Conservation (phyloP, 1,140 invertebrate genomes). For the Telenomus remus region DNA sequence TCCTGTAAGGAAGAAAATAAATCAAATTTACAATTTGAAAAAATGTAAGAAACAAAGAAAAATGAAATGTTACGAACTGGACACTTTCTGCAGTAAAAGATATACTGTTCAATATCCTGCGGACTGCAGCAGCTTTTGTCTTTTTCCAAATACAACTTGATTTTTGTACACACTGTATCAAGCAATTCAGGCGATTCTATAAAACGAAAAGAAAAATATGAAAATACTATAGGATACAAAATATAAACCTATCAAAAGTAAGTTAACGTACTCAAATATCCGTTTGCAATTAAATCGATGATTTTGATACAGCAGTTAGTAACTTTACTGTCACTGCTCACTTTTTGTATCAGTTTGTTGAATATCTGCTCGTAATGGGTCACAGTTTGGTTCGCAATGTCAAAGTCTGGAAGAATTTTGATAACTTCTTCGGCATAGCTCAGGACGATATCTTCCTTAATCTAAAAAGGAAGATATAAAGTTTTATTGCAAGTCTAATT, state of each 20-base stretch:
- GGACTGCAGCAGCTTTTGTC: slow-evolving; percentile 55
- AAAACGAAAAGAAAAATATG: slow-evolving; percentile 5
- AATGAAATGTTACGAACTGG: slow-evolving; percentile 50
- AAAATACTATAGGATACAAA: background rate
- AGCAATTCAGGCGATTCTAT: slow-evolving; percentile 48
- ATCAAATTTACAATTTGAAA: slow-evolving; percentile 9
- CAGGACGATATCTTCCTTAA: slow-evolving; percentile 41
- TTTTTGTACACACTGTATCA: slow-evolving; percentile 59
- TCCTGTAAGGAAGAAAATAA: slow-evolving; percentile 54
- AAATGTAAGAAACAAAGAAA: background rate
- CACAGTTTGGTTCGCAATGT: slow-evolving; percentile 26
- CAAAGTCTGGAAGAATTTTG: slow-evolving; percentile 26
- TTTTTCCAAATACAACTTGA: slow-evolving; percentile 58
- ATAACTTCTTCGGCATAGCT: slow-evolving; percentile 29
- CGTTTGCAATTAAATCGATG: slow-evolving; percentile 55
- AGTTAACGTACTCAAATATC: slow-evolving; percentile 54
- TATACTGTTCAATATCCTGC: slow-evolving; percentile 49
- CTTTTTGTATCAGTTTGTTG: slow-evolving; percentile 37
- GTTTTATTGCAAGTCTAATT: slow-evolving; percentile 1
- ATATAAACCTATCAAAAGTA: background rate
- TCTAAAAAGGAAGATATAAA: slow-evolving; percentile 30
- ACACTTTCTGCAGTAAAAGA: slow-evolving; percentile 60
- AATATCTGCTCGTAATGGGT: slow-evolving; percentile 39
- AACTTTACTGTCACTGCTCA: slow-evolving; percentile 18
- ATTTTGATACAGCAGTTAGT: slow-evolving; percentile 59